Base-by-base conservation (phyloP, 2,113 vertebrate species). In the Callopanchax toddi region DNA sequence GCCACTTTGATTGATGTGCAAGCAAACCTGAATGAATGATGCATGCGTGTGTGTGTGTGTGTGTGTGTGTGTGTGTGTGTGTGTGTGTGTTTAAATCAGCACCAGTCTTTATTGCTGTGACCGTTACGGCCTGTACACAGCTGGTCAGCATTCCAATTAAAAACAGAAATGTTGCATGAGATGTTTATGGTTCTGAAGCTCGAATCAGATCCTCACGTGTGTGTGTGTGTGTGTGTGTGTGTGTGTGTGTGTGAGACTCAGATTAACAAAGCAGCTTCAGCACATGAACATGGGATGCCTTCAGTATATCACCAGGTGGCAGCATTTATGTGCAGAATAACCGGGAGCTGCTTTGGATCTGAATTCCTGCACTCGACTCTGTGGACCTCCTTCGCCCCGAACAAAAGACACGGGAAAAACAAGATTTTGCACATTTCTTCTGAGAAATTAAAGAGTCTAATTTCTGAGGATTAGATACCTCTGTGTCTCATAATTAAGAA, bases 401-500 rank as follows among this genome's bases (percentile, higher is more conserved):
- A 39, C 48, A 50, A 20, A 37, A 66, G 20, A 37, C 15, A 52
- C 12, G 7, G n/a, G n/a, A n/a, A n/a, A n/a, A n/a, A n/a, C 9
- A 43, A 20, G 22, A 20, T 42, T 74, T 58, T 54, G 3, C 46
- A 62, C 42, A 64, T 78, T 78, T 61, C 48, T 42, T 29, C 44
- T 45, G 50, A 65, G 43, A 74, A 72, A 62, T 56, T 42, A 50
- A n/a, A 79, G 81, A 67, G 43, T 61, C 59, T 54, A 70, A 82
- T 85, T 86, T 88, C 81, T 81, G 45, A 79, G 52, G 64, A 70
- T 2, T 40, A 59, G 58, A 85, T 68, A 79, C 57, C 70, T 80
- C 76, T 63, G 67, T 86, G 86, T 82, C 82, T 88, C 87, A 84
- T 93, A 87, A 92, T 90, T 88, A 91, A 87, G 84, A 88, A 90